phyloP scores from a whole-genome alignment of 2,113 vertebrate genomes.

The Mus spicilegus region DNA sequence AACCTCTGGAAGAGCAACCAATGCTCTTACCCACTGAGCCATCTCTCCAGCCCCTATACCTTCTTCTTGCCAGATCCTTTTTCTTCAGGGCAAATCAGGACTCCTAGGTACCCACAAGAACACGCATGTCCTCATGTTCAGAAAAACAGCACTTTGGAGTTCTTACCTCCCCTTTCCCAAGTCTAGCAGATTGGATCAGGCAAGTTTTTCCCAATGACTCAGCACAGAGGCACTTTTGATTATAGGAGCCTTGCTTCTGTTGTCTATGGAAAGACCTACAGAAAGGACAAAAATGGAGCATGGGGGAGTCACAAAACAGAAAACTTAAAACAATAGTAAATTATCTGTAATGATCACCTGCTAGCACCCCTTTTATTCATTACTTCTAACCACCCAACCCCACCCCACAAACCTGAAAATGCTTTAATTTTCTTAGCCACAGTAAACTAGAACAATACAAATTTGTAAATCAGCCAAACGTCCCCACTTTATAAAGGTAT shows the following conservation, averaged over 20 bases:
- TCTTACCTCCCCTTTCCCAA: slow-evolving; percentile 63
- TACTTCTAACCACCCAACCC: slow-evolving; percentile 48
- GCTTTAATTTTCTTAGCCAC: slow-evolving; percentile 57
- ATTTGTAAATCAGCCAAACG: slow-evolving; percentile 32
- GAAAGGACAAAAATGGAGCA: slow-evolving; percentile 57
- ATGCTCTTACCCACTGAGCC: too few species aligned
- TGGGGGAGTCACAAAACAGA: slow-evolving; percentile 47
- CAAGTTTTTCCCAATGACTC: neutral
- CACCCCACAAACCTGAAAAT: neutral
- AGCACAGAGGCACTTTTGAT: slow-evolving; percentile 54
- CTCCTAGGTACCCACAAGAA: neutral
- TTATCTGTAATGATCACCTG: slow-evolving; percentile 51
- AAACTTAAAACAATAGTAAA: slow-evolving; percentile 58
- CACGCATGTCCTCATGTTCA: neutral
- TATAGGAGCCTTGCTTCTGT: slow-evolving; percentile 39
- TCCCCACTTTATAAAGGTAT: slow-evolving; percentile 36
- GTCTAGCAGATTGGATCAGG: slow-evolving; percentile 38
- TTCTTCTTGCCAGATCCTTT: neutral
- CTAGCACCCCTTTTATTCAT: slow-evolving; percentile 49
- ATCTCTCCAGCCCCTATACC: neutral
- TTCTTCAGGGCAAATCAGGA: slow-evolving; percentile 17
- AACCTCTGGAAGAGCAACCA: too few species aligned
- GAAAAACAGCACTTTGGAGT: neutral
- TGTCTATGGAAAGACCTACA: slow-evolving; percentile 33
- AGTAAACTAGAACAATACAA: slow-evolving; percentile 55